Base-by-base conservation (phyloP, 2,888 invertebrate species). In the Tetragonisca angustula region DNA sequence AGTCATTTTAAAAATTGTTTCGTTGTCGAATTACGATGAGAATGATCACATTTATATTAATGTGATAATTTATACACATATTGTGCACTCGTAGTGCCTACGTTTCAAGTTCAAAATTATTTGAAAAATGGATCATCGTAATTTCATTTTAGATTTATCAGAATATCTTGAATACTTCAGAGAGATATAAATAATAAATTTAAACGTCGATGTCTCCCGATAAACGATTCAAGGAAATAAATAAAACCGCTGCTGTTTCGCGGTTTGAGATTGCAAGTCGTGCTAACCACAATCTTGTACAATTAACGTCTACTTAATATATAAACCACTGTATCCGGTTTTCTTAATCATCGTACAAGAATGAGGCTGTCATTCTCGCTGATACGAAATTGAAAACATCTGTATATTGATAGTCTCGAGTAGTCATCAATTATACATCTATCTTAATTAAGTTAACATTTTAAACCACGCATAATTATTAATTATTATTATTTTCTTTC, bases 261-360 rank as follows among this genome's bases (percentile, higher is more conserved):
- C 9, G 72, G 72, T 72, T 13, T 72, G 27, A 61, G 43, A 71
- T 13, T 13, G 59, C 49, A 27, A 21, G 49, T 27, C 49, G 21
- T 4, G 15, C 21, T 65, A 61, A 61, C 72, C 72, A 49, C 72
- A 72, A 49, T 72, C 61, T 5, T 13, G 24, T 43, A 27, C 59
- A 54, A 69, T 69, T 69, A 69, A 54, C 32, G n/a, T 69, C 69
- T n/a, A 50, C 15, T 61, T 73, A 49, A 17, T 21, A 49, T 27
- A 27, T 27, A 32, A 36, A 50, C 50, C 50, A 19, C 59, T 19
- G 4, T n/a, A n/a, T 21, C 49, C 21, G 24, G 21, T 72, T 72
- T 32, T 62, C 61, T 49, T 43, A 61, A 72, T 61, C 49, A 36
- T 15, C 9, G 27, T 9, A 62, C 19, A 17, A 27, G 49, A 50